These are phyloP conservation scores for Ladona fulva DNA, from an alignment of 1,140 invertebrate species.

Conservation along the genomic window DNA sequence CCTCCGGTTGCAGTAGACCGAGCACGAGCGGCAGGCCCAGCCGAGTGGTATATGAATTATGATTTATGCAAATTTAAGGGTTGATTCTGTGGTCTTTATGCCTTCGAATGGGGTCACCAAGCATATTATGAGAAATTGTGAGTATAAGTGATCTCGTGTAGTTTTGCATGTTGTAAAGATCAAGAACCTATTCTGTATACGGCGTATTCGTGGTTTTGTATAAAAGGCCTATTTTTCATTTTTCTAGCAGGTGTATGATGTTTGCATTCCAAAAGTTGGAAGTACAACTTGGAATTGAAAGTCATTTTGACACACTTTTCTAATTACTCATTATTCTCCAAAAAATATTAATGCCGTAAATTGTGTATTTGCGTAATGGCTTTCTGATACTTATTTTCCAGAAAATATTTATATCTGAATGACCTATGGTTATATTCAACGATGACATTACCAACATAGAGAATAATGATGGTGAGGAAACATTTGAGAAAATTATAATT, in stretches of 20 bases:
- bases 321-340: background rate
- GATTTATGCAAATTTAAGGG: background rate
- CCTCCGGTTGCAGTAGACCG: background rate
- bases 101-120: background rate
- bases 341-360: background rate
- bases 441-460: background rate
- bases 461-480: background rate
- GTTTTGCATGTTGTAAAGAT: background rate
- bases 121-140: background rate
- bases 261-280: background rate
- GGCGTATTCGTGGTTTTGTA: background rate
- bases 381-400: background rate
- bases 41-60: background rate
- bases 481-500: background rate
- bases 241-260: background rate
- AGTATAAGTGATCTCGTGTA: background rate
- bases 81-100: background rate
- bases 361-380: background rate
- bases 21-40: background rate
- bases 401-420: background rate
- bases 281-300: background rate
- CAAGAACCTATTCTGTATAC: background rate
- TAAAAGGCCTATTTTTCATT: constrained; percentile 1
- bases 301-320: background rate
- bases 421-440: background rate